Evolutionary conservation across 2,888 invertebrate species (phyloP).

Genomic region (Zaprionus obscuricornis): DNA sequence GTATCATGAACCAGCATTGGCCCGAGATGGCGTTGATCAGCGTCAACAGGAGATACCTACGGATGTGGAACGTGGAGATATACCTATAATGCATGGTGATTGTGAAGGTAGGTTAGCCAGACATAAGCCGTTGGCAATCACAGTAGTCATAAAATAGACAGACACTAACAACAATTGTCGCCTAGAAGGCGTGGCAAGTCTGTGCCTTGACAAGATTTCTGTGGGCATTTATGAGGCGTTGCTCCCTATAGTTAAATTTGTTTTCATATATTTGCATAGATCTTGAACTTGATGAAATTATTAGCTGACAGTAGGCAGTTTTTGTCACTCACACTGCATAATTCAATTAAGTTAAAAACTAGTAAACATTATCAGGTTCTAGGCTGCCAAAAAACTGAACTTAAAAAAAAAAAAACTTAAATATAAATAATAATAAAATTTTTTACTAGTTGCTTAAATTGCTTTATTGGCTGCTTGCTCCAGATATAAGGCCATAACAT

Average conservation of each 20-base stretch:
- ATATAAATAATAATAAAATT: too few relatives aligned
- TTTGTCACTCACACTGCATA: constrained; percentile 53
- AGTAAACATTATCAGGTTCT: neutral
- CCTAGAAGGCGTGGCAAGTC: constrained; percentile 38
- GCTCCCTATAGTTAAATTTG: constrained; percentile 19
- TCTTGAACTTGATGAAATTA: constrained; percentile 51
- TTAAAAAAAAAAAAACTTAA: too few relatives aligned
- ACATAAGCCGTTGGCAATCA: constrained; percentile 11
- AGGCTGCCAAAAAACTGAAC: too few relatives aligned
- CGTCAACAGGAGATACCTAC: constrained; percentile 80
- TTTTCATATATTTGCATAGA: constrained; percentile 32
- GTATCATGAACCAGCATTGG: constrained; percentile 75
- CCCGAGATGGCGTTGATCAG: constrained; percentile 75
- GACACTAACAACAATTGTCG: constrained; percentile 41
- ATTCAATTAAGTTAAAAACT: constrained; percentile 60
- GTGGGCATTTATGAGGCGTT: constrained; percentile 52
- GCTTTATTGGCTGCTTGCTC: too few relatives aligned
- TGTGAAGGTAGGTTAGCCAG: constrained; percentile 84
- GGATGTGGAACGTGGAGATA: constrained; percentile 86
- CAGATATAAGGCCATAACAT: too few relatives aligned
- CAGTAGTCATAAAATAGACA: constrained; percentile 51
- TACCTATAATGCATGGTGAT: constrained; percentile 86
- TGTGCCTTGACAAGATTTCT: constrained; percentile 31
- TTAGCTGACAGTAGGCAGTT: constrained; percentile 61
- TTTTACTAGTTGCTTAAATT: too few relatives aligned